Evolutionary conservation across 1,140 invertebrate species (phyloP), one percentile per base, ranked within the genome.

Genomic region (Idris sp.): DNA sequence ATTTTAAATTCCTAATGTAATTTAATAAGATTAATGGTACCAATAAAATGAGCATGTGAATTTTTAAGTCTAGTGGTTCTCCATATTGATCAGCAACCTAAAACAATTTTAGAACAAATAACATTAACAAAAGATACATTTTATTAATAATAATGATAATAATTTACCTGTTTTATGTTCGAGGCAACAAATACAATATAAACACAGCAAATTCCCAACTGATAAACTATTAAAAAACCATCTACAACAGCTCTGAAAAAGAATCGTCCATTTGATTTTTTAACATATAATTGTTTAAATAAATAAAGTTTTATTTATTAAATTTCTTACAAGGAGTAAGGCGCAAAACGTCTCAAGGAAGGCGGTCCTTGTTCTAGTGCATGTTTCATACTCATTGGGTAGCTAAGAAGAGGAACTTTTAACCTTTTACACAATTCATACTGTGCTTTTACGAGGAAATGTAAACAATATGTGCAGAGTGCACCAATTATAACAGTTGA

Each of bases 191-290:
- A 97, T 0, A 97, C 92, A 36, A 95, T 91, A 85, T 97, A 97
- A 6, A 96, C 95, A 85, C 94, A 95, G 81, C 95, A 96, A 75
- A 95, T 95, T 53, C 95, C 95, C 78, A 96, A 86, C 88, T 97
- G 96, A 76, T 95, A 96, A 14, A 95, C 86, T 69, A 95, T 88
- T 36, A 97, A 88, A 81, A 95, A 94, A 0, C 87, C 82, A 75
- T 93, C 93, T 8, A 93, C 89, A 14, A 91, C 78, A 61, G 86
- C 82, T 56, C 91, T 91, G 79, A 43, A 84, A 83, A 13, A 22
- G 68, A 72, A 72, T 64, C 56, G 54, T 13, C n/a, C n/a, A n/a
- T n/a, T n/a, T n/a, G n/a, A n/a, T n/a, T n/a, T n/a, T n/a, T n/a
- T n/a, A 2, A 22, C 19, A 28, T 56, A 30, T 30, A 41, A 40